Evolutionary conservation across 2,797 vertebrate species (phyloP), one percentile per base, ranked within the genome.

Genomic region (Eospalax fontanierii): DNA sequence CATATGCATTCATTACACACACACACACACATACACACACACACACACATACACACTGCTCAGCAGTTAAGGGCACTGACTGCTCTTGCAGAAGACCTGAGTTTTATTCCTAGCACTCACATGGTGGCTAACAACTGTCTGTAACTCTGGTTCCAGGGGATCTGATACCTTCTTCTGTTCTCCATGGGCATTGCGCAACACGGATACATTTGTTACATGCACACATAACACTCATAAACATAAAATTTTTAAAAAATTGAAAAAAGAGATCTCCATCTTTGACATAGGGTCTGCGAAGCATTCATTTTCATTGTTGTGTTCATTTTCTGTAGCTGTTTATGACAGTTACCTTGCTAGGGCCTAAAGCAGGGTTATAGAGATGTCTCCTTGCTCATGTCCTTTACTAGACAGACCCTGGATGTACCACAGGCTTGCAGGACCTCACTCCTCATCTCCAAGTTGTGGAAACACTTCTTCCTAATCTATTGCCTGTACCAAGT

Each of bases 401-500:
- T 30, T 40, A 21, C 28, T 8, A 65, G 50, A 35, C 26, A 78
- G 43, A 16, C 8, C 50, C 26, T 6, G 21, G 16, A 26, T 2
- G 24, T 74, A 35, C 14, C 9, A 35, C 46, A 43, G 59, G 15
- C 21, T 43, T 24, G 61, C 4, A n/a, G 43, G 30, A 15, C 40
- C 3, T 30, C 3, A 0, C 22, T 38, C 8, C 30, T 66, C 0
- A n/a, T 35, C 22, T 79, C 68, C 24, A 2, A 28, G 73, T 1
- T 1, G 1, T 26, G 11, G 2, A 21, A 38, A 11, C 4, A 4
- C 15, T 74, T 43, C 59, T 8, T 63, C 16, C 7, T 71, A 30
- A 6, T 65, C 1, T 0, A 9, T 1, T 46, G 43, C 38, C 8
- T 59, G 14, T 40, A 22, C 9, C 46, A 11, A 3, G 4, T 68